These are phyloP conservation scores for Zaprionus davidi DNA, from an alignment of 1,140 invertebrate genomes.

Conservation along the genomic window DNA sequence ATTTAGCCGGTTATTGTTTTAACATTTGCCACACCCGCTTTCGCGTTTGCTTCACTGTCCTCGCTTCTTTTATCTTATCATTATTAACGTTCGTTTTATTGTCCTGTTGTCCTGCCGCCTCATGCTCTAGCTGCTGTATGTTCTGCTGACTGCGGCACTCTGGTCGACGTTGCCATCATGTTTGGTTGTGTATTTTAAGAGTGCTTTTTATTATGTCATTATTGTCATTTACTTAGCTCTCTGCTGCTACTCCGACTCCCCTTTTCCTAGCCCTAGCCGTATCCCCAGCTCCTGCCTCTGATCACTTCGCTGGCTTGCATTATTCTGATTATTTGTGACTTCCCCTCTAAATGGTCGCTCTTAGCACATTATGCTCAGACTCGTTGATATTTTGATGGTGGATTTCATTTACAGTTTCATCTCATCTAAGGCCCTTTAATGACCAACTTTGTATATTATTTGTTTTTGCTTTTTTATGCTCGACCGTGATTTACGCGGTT, in stretches of 20 bases:
- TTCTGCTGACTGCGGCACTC: neutral
- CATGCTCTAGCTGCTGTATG: constrained; percentile 16
- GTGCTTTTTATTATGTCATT: constrained; percentile 81
- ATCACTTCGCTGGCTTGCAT: constrained; percentile 52
- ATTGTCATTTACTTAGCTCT: constrained; percentile 74
- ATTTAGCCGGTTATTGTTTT: constrained; percentile 82
- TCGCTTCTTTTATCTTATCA: constrained; percentile 76
- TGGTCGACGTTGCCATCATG: constrained; percentile 55
- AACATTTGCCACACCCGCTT: constrained; percentile 65
- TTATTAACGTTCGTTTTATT: constrained; percentile 83
- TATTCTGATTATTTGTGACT: constrained; percentile 78
- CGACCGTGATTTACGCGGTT: constrained; percentile 34
- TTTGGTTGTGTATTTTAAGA: constrained; percentile 69
- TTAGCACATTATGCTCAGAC: constrained; percentile 69
- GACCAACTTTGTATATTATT: constrained; percentile 35
- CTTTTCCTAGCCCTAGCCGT: neutral
- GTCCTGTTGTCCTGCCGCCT: constrained; percentile 54
- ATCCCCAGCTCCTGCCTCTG: neutral
- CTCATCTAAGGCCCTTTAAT: constrained; percentile 37
- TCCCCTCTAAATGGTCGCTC: constrained; percentile 52
- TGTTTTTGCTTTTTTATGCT: constrained; percentile 19
- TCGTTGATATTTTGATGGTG: constrained; percentile 62
- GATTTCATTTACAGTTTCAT: constrained; percentile 52
- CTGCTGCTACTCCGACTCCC: constrained; percentile 15
- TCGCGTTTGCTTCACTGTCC: constrained; percentile 31